Conservation (phyloP, 2,797 vertebrate genomes). For the Ciconia nigra region DNA sequence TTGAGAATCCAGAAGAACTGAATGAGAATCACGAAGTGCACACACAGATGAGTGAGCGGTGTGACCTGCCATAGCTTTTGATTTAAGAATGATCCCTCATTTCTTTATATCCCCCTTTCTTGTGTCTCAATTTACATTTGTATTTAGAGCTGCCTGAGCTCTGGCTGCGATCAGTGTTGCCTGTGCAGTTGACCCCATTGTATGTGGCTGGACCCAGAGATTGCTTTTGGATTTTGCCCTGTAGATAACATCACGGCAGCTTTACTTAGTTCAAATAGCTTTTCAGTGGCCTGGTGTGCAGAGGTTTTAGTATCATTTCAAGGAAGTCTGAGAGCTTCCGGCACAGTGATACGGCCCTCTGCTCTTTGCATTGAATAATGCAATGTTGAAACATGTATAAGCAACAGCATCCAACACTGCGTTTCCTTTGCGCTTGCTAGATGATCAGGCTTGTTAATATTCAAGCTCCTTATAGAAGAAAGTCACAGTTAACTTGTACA, state of each 20-base stretch:
- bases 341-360: neutral
- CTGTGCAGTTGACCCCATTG: neutral
- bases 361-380: neutral
- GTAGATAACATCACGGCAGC: neutral
- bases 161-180: neutral
- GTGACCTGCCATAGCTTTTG: conserved; percentile 50
- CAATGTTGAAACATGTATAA: neutral
- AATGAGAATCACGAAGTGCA: conserved; percentile 70
- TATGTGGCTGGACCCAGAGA: neutral
- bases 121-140: neutral
- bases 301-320: neutral
- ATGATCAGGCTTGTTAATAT: neutral
- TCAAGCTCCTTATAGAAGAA: neutral
- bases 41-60: conserved; percentile 42
- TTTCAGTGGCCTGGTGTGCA: neutral
- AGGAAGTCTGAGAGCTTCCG: neutral
- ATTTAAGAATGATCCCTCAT: conserved; percentile 40
- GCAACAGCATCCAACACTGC: neutral
- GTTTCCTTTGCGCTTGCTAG: neutral
- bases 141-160: neutral
- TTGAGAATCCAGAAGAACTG: conserved; percentile 71
- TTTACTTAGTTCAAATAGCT: neutral
- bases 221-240: neutral
- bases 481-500: neutral
- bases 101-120: neutral